These are phyloP conservation scores for Nasonia oneida DNA, from an alignment of 2,888 invertebrate species.

Conservation along the genomic window DNA sequence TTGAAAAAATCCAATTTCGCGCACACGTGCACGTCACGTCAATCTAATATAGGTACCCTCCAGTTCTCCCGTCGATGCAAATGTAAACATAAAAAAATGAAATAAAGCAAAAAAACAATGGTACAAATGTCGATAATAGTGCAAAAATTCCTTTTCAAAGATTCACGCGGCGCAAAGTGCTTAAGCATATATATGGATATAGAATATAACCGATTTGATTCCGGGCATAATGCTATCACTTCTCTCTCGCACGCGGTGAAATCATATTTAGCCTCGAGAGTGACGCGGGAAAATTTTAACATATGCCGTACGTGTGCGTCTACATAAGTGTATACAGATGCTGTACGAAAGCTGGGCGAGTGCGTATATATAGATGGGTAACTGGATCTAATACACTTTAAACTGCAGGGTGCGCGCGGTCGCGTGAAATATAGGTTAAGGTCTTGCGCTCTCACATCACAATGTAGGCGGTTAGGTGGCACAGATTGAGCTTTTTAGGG, in stretches of 20 bases:
- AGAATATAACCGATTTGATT: not conserved
- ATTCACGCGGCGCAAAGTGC: not conserved
- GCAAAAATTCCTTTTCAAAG: slow-evolving; percentile 1
- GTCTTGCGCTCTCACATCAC: slow-evolving; percentile 53
- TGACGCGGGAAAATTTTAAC: slow-evolving; percentile 42
- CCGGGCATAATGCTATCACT: too few species aligned
- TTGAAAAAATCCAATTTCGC: not conserved
- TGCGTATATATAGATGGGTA: not conserved
- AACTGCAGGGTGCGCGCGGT: not conserved
- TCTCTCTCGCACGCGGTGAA: not conserved
- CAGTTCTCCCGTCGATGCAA: not conserved
- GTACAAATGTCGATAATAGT: not conserved
- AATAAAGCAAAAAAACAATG: too few species aligned
- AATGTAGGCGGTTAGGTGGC: slow-evolving; percentile 49
- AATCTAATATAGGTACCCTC: not conserved
- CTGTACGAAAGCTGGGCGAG: not conserved
- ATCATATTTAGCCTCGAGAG: slow-evolving; percentile 37
- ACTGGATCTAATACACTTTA: slow-evolving; percentile 51
- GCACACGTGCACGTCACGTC: not conserved
- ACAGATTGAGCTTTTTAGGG: slow-evolving; percentile 57
- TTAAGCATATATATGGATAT: not conserved
- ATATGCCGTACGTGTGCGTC: not conserved
- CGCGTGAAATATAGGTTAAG: slow-evolving; percentile 60
- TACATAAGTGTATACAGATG: not conserved
- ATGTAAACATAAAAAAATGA: not conserved